Conservation (phyloP, 1,140 invertebrate species). For the Heliconius nattereri region DNA sequence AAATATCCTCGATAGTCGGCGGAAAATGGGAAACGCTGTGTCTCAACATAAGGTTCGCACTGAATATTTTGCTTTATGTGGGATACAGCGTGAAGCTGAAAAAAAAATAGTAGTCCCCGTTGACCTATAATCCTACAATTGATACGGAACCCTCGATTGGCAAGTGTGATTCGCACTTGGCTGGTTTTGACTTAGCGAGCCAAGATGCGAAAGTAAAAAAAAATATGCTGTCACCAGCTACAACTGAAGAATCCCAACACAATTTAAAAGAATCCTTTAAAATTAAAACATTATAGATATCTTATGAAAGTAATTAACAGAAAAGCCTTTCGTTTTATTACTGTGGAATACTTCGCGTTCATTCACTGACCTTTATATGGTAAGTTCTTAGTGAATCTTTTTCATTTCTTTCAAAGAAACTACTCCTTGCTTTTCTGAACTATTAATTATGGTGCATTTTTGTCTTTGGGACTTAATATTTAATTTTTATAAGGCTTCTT, state of each 20-base stretch:
- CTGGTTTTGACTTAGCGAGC: too few species aligned
- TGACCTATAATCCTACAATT: too few species aligned
- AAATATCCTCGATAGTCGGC: background rate
- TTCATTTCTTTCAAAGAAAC: conserved; percentile 7
- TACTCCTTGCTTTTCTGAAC: conserved; percentile 8
- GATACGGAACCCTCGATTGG: too few species aligned
- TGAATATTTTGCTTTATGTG: background rate
- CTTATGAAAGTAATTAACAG: background rate
- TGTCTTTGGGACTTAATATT: background rate
- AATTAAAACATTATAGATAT: background rate
- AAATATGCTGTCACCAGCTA: background rate
- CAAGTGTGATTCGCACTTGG: too few species aligned
- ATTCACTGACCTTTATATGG: conserved; percentile 11
- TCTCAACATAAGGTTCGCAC: background rate
- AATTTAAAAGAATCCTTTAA: background rate
- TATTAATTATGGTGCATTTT: conserved; percentile 2
- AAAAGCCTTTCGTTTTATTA: background rate
- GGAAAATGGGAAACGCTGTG: background rate
- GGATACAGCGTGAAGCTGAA: background rate
- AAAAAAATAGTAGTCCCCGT: background rate
- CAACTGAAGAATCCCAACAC: background rate
- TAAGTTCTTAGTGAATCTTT: conserved; percentile 11
- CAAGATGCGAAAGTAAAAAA: background rate
- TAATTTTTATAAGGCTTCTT: background rate
- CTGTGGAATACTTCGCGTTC: background rate